These are phyloP conservation scores for Callosobruchus maculatus DNA, from an alignment of 2,888 invertebrate species.

Conservation along the genomic window DNA sequence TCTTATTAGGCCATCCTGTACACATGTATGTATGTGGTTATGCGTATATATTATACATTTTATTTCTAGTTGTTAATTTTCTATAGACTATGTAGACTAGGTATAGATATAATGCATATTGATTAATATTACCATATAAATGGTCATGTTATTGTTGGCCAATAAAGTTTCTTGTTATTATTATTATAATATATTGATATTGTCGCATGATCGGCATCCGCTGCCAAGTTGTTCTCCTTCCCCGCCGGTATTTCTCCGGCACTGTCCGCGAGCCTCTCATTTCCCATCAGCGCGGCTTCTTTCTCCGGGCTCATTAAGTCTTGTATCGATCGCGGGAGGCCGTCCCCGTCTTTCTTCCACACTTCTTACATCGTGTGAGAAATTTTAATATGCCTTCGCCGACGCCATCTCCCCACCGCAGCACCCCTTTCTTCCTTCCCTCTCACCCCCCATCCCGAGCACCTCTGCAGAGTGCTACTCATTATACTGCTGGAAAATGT, in stretches of 20 bases:
- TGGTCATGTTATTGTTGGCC: too few species aligned
- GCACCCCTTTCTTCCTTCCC: not conserved
- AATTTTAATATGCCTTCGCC: conserved; percentile 46
- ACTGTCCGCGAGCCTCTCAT: conserved; percentile 29
- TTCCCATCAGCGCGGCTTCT: conserved; percentile 45
- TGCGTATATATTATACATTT: too few species aligned
- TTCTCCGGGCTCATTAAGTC: conserved; percentile 47
- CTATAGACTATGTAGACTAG: too few species aligned
- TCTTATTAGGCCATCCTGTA: too few species aligned
- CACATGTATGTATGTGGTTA: too few species aligned
- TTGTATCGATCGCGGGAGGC: conserved; percentile 41
- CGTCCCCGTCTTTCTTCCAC: conserved; percentile 41
- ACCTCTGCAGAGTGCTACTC: conserved; percentile 3
- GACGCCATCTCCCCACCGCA: conserved; percentile 18
- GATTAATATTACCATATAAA: too few species aligned
- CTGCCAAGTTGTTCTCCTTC: too few species aligned
- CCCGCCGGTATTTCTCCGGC: not conserved
- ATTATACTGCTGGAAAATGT: not conserved
- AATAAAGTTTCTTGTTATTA: too few species aligned
- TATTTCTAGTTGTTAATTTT: too few species aligned
- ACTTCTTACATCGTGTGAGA: conserved; percentile 46
- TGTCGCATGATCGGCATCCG: too few species aligned
- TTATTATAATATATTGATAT: too few species aligned
- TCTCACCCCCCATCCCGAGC: not conserved
- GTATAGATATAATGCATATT: too few species aligned